Conservation (phyloP, 2,797 vertebrate genomes). For the Sphenopsis melanotis region DNA sequence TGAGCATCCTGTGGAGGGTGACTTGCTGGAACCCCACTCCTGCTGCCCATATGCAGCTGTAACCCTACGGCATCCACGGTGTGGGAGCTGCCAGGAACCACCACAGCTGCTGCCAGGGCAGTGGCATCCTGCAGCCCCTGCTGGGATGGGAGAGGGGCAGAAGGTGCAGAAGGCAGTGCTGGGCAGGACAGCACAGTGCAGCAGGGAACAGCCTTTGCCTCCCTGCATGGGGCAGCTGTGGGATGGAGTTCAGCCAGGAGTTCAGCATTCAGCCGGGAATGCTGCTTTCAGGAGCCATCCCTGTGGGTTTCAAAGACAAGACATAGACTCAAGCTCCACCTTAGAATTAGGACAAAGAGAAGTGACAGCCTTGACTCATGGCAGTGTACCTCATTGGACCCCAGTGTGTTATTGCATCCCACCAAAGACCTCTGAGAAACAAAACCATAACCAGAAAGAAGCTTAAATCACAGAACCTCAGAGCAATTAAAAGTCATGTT, state of each 20-base stretch:
- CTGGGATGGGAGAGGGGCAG: background rate
- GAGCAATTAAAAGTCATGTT: slow-evolving; percentile 26
- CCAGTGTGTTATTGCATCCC: background rate
- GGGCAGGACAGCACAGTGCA: background rate
- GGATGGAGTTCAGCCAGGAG: background rate
- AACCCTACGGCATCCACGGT: fast-evolving
- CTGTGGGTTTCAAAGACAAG: background rate
- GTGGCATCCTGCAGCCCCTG: background rate
- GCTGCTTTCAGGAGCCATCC: background rate
- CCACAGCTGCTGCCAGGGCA: fast-evolving
- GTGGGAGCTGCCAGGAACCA: background rate
- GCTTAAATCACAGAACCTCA: background rate
- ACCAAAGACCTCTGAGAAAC: background rate
- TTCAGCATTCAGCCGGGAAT: background rate
- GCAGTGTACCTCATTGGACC: background rate
- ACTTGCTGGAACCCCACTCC: fast-evolving
- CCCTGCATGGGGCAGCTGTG: background rate
- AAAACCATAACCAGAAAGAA: background rate
- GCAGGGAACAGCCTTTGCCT: background rate
- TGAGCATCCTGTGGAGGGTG: background rate
- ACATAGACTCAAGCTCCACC: background rate
- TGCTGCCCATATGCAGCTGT: background rate
- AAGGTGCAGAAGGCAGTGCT: background rate
- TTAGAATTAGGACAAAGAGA: background rate
- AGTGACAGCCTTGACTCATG: background rate